Percentiles rank a stretch among this genome's conserved stretches.
These are phyloP conservation scores for Microplitis mediator DNA, from an alignment of 1,140 invertebrate genomes.

Conservation along the genomic window DNA sequence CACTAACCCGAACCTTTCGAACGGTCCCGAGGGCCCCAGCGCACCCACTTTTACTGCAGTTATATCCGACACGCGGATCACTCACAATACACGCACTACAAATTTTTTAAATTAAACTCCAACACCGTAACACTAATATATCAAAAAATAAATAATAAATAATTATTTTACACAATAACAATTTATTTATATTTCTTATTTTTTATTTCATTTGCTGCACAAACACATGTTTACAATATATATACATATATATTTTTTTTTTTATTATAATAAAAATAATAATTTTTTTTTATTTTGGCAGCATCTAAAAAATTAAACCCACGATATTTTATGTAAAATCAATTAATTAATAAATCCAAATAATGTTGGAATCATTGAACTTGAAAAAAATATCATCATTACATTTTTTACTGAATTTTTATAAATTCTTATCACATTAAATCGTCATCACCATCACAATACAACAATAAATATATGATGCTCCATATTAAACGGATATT, in stretches of 20 bases:
- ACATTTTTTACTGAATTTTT: background rate
- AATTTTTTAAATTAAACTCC: background rate
- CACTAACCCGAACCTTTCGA: constrained; percentile 58
- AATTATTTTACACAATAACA: background rate
- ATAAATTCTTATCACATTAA: background rate
- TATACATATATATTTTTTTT: background rate
- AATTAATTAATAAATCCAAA: background rate
- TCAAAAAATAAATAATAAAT: background rate
- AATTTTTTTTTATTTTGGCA: too few species aligned
- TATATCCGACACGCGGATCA: constrained; percentile 38
- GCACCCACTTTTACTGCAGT: constrained; percentile 58
- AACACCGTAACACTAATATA: background rate
- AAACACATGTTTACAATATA: background rate
- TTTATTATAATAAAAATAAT: background rate
- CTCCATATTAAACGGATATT: background rate
- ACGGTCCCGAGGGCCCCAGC: constrained; percentile 60
- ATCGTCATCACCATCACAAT: background rate
- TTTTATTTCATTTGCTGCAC: background rate
- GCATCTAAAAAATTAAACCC: too few species aligned
- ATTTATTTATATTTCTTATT: background rate
- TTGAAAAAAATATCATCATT: background rate
- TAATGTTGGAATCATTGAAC: background rate
- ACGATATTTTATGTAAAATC: too few species aligned
- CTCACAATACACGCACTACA: background rate
- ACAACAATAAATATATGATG: background rate